Evolutionary conservation across 2,888 invertebrate species (phyloP), one percentile per base, ranked within the genome.

Genomic region (Pammene fasciana): DNA sequence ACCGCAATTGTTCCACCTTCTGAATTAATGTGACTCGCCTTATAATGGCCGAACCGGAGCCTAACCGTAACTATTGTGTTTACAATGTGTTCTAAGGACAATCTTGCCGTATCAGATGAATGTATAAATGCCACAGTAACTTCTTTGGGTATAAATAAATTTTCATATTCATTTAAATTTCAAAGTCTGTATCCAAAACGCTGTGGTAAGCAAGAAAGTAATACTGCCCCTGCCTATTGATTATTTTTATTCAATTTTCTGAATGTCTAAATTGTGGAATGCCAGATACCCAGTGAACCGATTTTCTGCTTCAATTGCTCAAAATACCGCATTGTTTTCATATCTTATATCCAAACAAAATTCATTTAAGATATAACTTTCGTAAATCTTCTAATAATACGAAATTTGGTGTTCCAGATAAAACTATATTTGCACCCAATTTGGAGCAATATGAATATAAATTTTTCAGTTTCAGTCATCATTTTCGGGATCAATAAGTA

Each of bases 1-100:
- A 79, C 82, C 84, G 78, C 86, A 84, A 87, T 87, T 86, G 85
- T 87, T 81, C 80, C 80, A 80, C 81, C 81, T 82, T 75, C 79
- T 80, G 83, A 86, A 86, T 86, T 86, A 86, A 89, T 86, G 82
- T 79, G 77, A 80, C 75, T 76, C 75, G 77, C 79, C 78, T 81
- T 80, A 80, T 84, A 82, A 85, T 82, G 79, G 81, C 79, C 76
- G 75, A 71, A 72, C 74, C 75, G 75, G 78, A 73, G 74, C 59
- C 72, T 67, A 75, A 74, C 73, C 74, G 68, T 75, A 74, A 77
- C 76, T 77, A 77, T 77, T 71, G 68, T 71, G 68, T 71, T 68
- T 76, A 76, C 74, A 45, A 64, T 67, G 71, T 55, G 61, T 68
- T 70, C 74, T 74, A 68, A 74, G 77, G 77, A 77, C 75, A 75